A percentile compares a stretch with the other conserved stretches of the same genome.
Evolutionary conservation across 2,113 vertebrate species (phyloP).

Genomic region (Cromileptes altivelis): DNA sequence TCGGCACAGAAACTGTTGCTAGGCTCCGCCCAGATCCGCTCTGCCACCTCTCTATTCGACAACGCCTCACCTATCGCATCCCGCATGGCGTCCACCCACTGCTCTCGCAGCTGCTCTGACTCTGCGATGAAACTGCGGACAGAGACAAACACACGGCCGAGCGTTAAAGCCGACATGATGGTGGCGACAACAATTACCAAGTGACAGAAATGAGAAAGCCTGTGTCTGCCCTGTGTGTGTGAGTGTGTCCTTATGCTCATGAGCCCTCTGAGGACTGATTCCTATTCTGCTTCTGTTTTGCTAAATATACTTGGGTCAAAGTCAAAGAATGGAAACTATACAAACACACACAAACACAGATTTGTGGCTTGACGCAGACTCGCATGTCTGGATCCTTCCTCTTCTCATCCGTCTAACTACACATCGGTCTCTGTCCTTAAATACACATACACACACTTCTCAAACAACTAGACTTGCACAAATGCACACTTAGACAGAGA

Average conservation of each 20-base stretch:
- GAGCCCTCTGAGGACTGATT: slow-evolving; percentile 20
- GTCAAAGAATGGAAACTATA: slow-evolving; percentile 50
- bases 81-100: slow-evolving; percentile 93
- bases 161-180: slow-evolving; percentile 41
- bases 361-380: slow-evolving; percentile 33
- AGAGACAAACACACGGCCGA: slow-evolving; percentile 23
- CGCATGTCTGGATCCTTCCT: slow-evolving; percentile 37
- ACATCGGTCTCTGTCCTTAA: slow-evolving; percentile 16
- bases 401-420: slow-evolving; percentile 35
- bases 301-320: slow-evolving; percentile 50
- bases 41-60: slow-evolving; percentile 91
- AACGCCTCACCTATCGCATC: slow-evolving; percentile 89
- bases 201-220: not conserved
- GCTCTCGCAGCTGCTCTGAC: slow-evolving; percentile 89
- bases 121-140: slow-evolving; percentile 89
- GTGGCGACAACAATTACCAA: not conserved
- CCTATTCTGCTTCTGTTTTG: slow-evolving; percentile 19
- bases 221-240: not conserved
- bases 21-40: slow-evolving; percentile 89
- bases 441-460: slow-evolving; percentile 25
- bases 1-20: slow-evolving; percentile 92
- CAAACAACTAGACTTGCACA: not conserved
- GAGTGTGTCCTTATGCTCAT: slow-evolving; percentile 8
- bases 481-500: not conserved
- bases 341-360: slow-evolving; percentile 35